These are phyloP conservation scores for Bubo scandiacus DNA, from an alignment of 2,113 vertebrate species.

Conservation along the genomic window DNA sequence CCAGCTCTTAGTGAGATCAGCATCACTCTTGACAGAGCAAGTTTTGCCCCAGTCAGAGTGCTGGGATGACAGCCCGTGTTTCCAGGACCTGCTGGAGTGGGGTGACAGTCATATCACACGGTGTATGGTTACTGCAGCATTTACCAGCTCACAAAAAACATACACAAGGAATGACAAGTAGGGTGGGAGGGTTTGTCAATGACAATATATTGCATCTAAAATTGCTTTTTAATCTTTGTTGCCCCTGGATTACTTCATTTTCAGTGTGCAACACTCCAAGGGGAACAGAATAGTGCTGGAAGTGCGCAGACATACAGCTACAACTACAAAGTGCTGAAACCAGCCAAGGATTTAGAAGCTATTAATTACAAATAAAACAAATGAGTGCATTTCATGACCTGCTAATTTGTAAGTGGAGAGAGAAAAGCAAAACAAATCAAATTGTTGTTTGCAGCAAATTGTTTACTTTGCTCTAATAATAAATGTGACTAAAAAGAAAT, in stretches of 20 bases:
- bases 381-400: neutral
- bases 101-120: neutral
- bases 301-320: neutral
- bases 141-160: neutral
- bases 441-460: neutral
- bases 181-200: neutral
- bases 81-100: neutral
- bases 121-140: neutral
- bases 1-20: neutral
- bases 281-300: neutral
- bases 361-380: conserved; percentile 22
- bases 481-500: neutral
- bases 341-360: neutral
- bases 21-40: rapidly evolving
- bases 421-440: neutral
- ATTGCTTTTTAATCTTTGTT: neutral
- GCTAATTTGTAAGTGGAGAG: neutral
- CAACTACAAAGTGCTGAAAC: neutral
- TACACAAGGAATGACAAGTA: neutral
- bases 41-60: neutral
- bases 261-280: neutral
- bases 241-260: neutral
- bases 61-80: neutral
- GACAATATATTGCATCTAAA: neutral
- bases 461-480: conserved; percentile 7